Percentiles rank a stretch among this genome's conserved stretches.
These are phyloP conservation scores for Erynnis tages DNA, from an alignment of 2,888 invertebrate genomes.

Conservation along the genomic window DNA sequence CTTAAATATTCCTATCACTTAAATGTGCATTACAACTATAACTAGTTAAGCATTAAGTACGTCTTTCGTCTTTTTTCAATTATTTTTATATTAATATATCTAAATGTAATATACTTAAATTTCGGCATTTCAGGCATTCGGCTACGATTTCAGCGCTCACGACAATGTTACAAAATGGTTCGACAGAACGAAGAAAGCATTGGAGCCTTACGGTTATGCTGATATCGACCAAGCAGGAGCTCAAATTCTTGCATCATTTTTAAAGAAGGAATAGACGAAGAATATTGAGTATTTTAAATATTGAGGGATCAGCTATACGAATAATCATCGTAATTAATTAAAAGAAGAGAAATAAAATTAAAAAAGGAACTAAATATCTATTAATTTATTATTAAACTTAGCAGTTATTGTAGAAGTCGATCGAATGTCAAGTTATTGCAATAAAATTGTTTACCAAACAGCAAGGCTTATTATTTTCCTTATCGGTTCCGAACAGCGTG, in stretches of 20 bases:
- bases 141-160: conserved; percentile 78
- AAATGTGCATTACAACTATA: too few relatives aligned
- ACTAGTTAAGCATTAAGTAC: too few relatives aligned
- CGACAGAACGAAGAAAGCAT: conserved; percentile 82
- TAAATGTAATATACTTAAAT: background rate
- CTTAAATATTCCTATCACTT: too few relatives aligned
- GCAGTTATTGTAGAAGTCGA: conserved; percentile 3
- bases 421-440: conserved; percentile 15
- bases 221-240: conserved; percentile 84
- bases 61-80: background rate
- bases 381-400: background rate
- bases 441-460: conserved; percentile 33
- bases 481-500: conserved; percentile 33
- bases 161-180: conserved; percentile 84
- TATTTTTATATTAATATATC: conserved; percentile 12
- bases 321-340: background rate
- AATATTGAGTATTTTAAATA: too few relatives aligned
- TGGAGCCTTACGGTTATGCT: conserved; percentile 85
- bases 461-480: conserved; percentile 41
- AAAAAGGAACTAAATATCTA: background rate
- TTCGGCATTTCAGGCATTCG: conserved; percentile 69
- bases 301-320: background rate
- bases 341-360: background rate
- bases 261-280: conserved; percentile 60
- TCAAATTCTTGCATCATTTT: conserved; percentile 74